These are phyloP conservation scores for Caenorhabditis imperialis DNA, from an alignment of 2,888 invertebrate genomes.

Conservation along the genomic window DNA sequence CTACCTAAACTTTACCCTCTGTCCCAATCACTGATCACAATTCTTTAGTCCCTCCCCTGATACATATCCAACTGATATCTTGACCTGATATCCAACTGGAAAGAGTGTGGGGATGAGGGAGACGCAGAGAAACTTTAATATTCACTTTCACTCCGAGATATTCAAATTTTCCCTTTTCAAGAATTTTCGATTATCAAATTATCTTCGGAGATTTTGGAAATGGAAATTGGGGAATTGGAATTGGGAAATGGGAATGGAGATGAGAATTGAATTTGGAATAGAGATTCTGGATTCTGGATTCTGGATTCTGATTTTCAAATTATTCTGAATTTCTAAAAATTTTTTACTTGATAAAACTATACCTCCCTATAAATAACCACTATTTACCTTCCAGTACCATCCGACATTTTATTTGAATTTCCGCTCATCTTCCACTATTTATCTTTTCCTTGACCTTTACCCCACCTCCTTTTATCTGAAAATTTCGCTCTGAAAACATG, in stretches of 20 bases:
- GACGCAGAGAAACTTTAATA: constrained; percentile 35
- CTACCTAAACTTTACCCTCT: too few relatives aligned
- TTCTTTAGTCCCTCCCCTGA: too few relatives aligned
- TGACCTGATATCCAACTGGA: constrained; percentile 32
- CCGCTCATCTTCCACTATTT: constrained; percentile 24
- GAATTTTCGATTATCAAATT: constrained; percentile 39
- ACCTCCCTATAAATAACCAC: background rate
- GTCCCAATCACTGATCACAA: too few relatives aligned
- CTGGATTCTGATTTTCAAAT: background rate
- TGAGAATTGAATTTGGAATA: too few relatives aligned
- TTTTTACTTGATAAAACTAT: too few relatives aligned
- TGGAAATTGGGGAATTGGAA: too few relatives aligned
- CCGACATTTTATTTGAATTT: constrained; percentile 39
- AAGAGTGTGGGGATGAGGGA: background rate
- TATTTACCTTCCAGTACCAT: constrained; percentile 16
- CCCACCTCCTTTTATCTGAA: too few relatives aligned
- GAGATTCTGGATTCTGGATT: constrained; percentile 15
- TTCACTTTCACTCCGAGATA: constrained; percentile 12
- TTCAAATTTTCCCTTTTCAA: constrained; percentile 21
- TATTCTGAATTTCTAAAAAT: constrained; percentile 13
- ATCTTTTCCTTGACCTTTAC: constrained; percentile 5
- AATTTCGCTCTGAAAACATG: too few relatives aligned
- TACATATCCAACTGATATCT: constrained; percentile 30
- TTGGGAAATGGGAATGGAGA: too few relatives aligned
- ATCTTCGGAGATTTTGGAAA: too few relatives aligned